Conservation (phyloP, 2,113 vertebrate species). For the Bujurquina vittata region DNA sequence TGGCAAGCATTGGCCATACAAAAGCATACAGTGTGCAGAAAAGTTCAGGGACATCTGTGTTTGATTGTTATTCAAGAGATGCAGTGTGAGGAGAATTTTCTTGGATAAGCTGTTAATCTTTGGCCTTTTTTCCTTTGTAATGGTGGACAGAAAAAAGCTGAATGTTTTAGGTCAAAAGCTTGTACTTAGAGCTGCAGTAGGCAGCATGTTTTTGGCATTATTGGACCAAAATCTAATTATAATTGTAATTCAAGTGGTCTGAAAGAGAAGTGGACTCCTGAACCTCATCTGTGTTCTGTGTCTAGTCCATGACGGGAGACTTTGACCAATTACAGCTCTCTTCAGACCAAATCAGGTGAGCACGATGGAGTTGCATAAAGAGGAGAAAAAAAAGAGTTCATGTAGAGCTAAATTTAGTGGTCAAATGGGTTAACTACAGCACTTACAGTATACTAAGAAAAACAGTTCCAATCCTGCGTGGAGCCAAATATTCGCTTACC, state of each 20-base stretch:
- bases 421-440: neutral
- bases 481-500: too few relatives aligned
- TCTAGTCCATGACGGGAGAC: neutral
- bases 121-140: constrained; percentile 5
- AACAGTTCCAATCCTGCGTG: neutral
- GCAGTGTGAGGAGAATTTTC: neutral
- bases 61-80: constrained; percentile 19
- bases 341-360: neutral
- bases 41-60: constrained; percentile 13
- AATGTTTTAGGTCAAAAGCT: constrained; percentile 3
- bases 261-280: neutral
- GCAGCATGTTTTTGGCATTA: neutral
- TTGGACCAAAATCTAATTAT: neutral
- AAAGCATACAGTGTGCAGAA: constrained; percentile 14
- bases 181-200: neutral
- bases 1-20: constrained; percentile 23
- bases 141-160: neutral
- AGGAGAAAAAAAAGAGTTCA: neutral
- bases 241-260: neutral
- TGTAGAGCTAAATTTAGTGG: neutral
- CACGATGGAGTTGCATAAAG: neutral
- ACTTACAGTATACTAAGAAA: neutral
- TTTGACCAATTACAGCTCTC: neutral
- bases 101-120: constrained; percentile 21
- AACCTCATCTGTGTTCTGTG: neutral